A percentile compares a stretch with the other conserved stretches of the same genome.
Conservation (phyloP, 2,113 vertebrate species). For the Alaudala cheleensis region DNA sequence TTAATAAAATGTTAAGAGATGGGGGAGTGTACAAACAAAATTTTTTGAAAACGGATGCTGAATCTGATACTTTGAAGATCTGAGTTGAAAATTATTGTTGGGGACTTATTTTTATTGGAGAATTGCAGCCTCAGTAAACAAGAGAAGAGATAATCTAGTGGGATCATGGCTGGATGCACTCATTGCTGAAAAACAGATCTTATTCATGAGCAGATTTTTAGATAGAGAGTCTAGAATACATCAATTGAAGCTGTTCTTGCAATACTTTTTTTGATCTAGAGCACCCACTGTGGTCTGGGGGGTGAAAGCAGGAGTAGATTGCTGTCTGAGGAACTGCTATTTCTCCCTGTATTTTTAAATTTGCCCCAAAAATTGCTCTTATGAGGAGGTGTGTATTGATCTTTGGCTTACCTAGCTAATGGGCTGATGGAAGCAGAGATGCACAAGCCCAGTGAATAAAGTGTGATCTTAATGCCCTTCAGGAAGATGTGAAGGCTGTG, state of each 20-base stretch:
- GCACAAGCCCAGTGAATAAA: background rate
- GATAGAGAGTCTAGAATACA: background rate
- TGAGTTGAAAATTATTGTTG: background rate
- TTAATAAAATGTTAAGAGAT: background rate
- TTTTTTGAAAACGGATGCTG: background rate
- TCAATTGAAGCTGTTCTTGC: background rate
- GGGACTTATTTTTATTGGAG: background rate
- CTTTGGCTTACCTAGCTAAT: background rate
- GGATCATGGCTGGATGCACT: background rate
- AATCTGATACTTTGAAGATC: background rate
- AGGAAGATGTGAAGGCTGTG: background rate
- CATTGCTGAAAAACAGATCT: background rate
- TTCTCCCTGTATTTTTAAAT: background rate
- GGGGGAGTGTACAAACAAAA: fast-evolving
- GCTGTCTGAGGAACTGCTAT: background rate
- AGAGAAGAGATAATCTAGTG: background rate
- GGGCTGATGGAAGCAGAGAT: background rate
- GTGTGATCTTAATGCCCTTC: background rate
- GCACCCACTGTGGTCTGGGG: background rate
- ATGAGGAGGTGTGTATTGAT: fast-evolving
- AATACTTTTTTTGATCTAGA: background rate
- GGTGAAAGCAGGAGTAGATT: background rate
- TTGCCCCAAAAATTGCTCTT: background rate
- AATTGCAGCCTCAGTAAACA: background rate
- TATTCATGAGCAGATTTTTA: background rate